These are phyloP conservation scores for Myioborus melanocephalus DNA, from an alignment of 2,797 vertebrate genomes.

Conservation along the genomic window DNA sequence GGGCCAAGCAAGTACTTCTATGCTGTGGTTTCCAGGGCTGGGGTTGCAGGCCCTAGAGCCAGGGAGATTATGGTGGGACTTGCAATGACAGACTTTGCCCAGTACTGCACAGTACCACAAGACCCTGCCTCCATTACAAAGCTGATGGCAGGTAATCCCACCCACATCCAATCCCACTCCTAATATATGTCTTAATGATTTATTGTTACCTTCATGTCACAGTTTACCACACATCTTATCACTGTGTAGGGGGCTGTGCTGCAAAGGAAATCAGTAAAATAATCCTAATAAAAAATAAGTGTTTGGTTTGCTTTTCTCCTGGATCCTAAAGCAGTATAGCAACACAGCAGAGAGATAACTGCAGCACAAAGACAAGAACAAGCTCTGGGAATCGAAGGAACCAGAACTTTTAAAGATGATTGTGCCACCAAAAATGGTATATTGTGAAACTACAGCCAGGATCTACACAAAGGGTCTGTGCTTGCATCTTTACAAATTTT, in stretches of 20 bases:
- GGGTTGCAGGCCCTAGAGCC: not conserved
- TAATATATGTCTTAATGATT: not conserved
- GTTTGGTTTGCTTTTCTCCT: not conserved
- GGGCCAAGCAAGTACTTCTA: not conserved
- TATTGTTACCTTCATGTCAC: not conserved
- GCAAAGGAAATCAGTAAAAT: not conserved
- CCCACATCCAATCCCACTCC: not conserved
- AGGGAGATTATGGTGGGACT: not conserved
- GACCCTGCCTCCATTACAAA: not conserved
- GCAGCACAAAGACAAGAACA: not conserved
- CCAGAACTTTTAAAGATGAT: not conserved
- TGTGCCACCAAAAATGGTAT: not conserved
- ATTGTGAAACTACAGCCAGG: not conserved
- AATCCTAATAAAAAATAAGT: not conserved
- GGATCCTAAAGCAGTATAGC: not conserved
- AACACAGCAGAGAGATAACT: not conserved
- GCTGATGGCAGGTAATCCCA: not conserved
- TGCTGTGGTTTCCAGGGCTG: not conserved
- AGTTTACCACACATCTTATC: not conserved
- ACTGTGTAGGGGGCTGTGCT: not conserved
- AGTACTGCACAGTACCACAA: not conserved
- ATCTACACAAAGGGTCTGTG: not conserved
- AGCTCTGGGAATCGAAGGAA: not conserved
- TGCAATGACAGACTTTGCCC: not conserved
- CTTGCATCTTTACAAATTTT: constrained; percentile 6